Conservation (phyloP, 2,113 vertebrate genomes). For the Petroica traversi region DNA sequence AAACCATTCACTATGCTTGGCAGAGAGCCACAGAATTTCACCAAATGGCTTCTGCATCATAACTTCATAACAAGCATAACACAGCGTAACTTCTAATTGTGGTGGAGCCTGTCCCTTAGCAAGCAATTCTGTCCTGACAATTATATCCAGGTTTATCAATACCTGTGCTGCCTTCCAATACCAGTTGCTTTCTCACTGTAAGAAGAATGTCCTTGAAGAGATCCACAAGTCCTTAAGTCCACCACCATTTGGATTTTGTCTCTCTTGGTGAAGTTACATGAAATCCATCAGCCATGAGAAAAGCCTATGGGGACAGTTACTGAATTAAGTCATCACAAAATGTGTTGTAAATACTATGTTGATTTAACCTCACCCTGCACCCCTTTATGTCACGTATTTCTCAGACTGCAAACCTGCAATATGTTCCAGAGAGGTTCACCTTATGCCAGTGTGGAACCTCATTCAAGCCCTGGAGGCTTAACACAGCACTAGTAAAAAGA, state of each 20-base stretch:
- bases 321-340: constrained; percentile 30
- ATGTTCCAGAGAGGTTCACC: not conserved
- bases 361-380: not conserved
- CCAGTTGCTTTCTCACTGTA: not conserved
- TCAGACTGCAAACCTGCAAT: not conserved
- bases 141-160: not conserved
- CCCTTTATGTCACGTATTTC: not conserved
- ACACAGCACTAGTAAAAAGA: not conserved
- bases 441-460: not conserved
- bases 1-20: constrained; percentile 42
- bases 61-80: constrained; percentile 33
- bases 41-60: constrained; percentile 45
- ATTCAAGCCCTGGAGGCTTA: not conserved
- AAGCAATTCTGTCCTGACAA: not conserved
- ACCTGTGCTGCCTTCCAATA: not conserved
- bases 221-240: not conserved
- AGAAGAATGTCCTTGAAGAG: not conserved
- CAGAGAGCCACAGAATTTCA: constrained; percentile 40
- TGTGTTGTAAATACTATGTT: not conserved
- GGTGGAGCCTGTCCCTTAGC: not conserved
- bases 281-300: not conserved
- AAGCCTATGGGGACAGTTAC: constrained; percentile 13
- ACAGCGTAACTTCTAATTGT: not conserved
- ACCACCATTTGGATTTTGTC: not conserved
- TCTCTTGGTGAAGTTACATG: not conserved